Evolutionary conservation across 2,888 invertebrate species (phyloP).

Genomic region (Catonia carolina): DNA sequence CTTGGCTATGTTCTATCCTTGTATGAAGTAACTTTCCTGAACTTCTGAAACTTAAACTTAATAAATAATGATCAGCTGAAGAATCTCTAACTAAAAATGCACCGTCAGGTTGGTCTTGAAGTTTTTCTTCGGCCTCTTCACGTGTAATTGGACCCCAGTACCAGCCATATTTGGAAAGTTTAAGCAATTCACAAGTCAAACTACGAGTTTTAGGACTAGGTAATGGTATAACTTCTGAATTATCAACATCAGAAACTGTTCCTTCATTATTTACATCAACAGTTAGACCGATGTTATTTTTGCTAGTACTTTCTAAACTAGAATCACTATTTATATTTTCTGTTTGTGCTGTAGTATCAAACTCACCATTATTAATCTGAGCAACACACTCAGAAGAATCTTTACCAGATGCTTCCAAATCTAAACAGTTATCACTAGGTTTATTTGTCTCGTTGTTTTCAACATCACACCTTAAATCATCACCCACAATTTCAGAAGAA

Average conservation of each 20-base stretch:
- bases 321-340: no score
- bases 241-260: no score
- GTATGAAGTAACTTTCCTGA: conserved; percentile 64
- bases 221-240: no score
- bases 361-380: no score
- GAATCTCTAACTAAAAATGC: conserved; percentile 65
- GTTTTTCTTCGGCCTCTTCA: conserved; percentile 61
- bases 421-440: no score
- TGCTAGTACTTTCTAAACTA: no score
- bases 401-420: no score
- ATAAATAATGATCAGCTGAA: conserved; percentile 60
- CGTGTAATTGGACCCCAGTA: conserved; percentile 76
- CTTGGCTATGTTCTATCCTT: conserved; percentile 63
- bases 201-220: neutral
- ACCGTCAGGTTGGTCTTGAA: conserved; percentile 63
- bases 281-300: no score
- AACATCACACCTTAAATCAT: neutral
- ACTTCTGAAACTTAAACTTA: conserved; percentile 66
- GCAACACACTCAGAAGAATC: no score
- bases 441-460: no score
- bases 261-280: no score
- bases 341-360: no score
- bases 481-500: neutral
- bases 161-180: conserved; percentile 46
- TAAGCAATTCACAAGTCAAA: conserved; percentile 18